A percentile compares a stretch with the other conserved stretches of the same genome.
Evolutionary conservation across 2,113 vertebrate species (phyloP).

Genomic region (Cynopterus brachyotis): DNA sequence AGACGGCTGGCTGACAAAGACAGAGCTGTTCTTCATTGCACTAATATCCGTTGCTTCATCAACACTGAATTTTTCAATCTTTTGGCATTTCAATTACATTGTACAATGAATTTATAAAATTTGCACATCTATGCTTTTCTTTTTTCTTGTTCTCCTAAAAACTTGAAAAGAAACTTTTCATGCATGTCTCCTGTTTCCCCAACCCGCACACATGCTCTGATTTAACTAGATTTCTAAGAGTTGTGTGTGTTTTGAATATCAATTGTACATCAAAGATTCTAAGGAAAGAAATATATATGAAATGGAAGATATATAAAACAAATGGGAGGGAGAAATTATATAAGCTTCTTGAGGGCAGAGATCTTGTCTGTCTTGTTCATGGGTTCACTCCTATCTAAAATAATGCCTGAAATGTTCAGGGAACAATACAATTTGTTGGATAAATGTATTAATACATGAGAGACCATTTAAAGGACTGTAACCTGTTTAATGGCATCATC

Average conservation of each 20-base stretch:
- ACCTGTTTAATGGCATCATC: not conserved
- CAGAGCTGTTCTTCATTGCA: constrained; percentile 77
- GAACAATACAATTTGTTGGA: not conserved
- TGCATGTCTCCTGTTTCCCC: not conserved
- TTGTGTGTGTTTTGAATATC: constrained; percentile 39
- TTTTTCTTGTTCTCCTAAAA: constrained; percentile 56
- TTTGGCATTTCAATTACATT: constrained; percentile 83
- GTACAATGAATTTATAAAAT: constrained; percentile 82
- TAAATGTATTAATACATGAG: not conserved
- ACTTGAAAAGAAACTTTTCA: constrained; percentile 63
- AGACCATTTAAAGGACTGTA: not conserved
- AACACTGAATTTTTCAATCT: constrained; percentile 81
- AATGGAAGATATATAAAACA: not conserved
- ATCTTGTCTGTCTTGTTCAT: not conserved
- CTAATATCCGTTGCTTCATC: constrained; percentile 83
- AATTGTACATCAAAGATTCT: not conserved
- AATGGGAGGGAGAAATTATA: not conserved
- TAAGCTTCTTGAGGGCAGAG: not conserved
- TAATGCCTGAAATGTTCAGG: not conserved
- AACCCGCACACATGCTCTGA: not conserved
- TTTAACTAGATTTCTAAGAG: constrained; percentile 38
- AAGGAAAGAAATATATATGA: not conserved
- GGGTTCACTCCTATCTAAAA: not conserved
- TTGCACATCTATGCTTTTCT: constrained; percentile 77
- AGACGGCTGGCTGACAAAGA: constrained; percentile 81